Conservation (phyloP, 1,140 invertebrate species). For the Pseudachorutes palmiensis region DNA sequence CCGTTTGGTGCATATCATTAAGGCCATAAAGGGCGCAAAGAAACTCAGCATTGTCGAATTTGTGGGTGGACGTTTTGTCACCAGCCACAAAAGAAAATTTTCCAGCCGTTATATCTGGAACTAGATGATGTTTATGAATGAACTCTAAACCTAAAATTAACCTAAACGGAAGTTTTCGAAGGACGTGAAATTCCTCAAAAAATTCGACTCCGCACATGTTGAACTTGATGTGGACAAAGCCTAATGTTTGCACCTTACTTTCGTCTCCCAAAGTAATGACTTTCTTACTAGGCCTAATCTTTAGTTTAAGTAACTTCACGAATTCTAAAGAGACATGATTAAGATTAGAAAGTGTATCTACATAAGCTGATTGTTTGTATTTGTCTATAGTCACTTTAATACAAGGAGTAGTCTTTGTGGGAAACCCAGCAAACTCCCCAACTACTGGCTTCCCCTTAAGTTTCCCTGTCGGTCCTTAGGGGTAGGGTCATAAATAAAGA, state of each 20-base stretch:
- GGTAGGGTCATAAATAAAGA: background rate
- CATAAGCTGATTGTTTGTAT: background rate
- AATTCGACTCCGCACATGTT: no score
- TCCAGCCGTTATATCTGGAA: background rate
- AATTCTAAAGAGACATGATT: background rate
- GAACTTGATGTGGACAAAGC: no score
- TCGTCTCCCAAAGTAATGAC: conserved; percentile 9
- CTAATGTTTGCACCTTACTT: no score
- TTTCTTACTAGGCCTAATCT: background rate
- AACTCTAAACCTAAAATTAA: conserved; percentile 22
- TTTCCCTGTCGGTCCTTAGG: background rate
- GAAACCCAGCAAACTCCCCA: background rate
- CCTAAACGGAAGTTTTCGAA: background rate
- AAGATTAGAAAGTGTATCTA: background rate
- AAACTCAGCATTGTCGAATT: background rate
- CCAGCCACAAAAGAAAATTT: background rate
- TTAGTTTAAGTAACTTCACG: background rate
- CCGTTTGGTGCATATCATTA: background rate
- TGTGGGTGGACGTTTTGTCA: background rate
- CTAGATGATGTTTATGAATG: background rate
- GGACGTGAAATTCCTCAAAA: no score
- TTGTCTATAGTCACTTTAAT: background rate
- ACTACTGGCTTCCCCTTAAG: background rate
- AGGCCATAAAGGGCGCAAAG: background rate
- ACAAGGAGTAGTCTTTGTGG: conserved; percentile 8